Conservation (phyloP, 2,888 invertebrate genomes). For the Acanthacorydalis orientalis region DNA sequence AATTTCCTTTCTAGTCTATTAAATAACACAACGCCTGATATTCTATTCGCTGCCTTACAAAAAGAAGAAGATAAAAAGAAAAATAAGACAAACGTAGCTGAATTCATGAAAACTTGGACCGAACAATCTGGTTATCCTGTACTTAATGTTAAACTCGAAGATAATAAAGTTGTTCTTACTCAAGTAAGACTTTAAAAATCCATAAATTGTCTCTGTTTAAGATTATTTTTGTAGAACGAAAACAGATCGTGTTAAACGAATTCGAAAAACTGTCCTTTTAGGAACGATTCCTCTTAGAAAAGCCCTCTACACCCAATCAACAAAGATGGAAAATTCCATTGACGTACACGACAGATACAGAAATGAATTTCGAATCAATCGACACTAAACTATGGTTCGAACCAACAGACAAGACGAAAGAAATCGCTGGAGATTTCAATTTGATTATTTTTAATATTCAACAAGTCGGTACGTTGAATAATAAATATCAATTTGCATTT, state of each 20-base stretch:
- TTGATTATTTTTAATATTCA: constrained; percentile 46
- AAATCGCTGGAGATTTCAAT: constrained; percentile 20
- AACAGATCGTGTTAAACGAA: no score
- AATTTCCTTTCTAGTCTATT: constrained; percentile 22
- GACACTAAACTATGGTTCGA: no score
- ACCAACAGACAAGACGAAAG: not conserved
- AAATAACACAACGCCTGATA: constrained; percentile 27
- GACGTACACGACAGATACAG: no score
- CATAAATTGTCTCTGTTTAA: not conserved
- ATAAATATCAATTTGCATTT: not conserved
- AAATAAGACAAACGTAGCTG: constrained; percentile 18
- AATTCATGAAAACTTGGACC: constrained; percentile 43
- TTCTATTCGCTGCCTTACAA: constrained; percentile 32
- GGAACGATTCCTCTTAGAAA: no score
- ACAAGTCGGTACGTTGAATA: constrained; percentile 30
- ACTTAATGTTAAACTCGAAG: constrained; percentile 23
- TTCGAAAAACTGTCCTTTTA: no score
- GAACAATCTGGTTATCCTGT: constrained; percentile 41
- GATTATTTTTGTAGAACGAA: no score
- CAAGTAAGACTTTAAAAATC: not conserved
- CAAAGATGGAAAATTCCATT: no score
- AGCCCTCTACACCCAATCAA: no score
- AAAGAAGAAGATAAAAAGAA: not conserved
- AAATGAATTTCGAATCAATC: no score
- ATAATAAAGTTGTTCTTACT: constrained; percentile 2